phyloP scores from a whole-genome alignment of 2,113 vertebrate genomes.

The Megalops atlanticus region DNA sequence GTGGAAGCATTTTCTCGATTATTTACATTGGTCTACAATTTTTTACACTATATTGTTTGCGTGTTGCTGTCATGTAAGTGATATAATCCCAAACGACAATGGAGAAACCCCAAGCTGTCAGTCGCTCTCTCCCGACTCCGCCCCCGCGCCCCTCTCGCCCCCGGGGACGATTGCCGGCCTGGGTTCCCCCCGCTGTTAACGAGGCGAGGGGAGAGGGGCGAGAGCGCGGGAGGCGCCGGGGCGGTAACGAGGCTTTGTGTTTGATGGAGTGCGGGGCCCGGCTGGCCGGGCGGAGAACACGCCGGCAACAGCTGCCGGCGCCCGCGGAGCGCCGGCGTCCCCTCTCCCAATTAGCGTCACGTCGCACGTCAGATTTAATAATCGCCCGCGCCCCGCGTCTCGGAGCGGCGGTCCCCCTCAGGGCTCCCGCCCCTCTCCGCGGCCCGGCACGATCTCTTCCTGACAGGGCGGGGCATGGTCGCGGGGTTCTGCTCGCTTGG shows the following conservation, averaged over 20 bases:
- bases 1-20: too few relatives aligned
- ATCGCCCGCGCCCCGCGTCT: neutral
- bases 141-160: neutral
- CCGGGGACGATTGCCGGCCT: neutral
- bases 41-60: too few relatives aligned
- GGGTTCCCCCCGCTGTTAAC: neutral
- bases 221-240: neutral
- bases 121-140: too few relatives aligned
- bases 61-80: too few relatives aligned
- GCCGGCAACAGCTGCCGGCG: constrained; percentile 2
- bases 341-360: constrained; percentile 5
- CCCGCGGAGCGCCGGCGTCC: neutral
- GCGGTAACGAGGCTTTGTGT: neutral
- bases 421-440: too few relatives aligned
- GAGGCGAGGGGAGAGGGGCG: neutral
- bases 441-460: too few relatives aligned
- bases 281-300: constrained; percentile 5
- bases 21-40: too few relatives aligned
- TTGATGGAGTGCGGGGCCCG: neutral
- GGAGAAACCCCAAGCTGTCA: too few relatives aligned
- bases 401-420: neutral
- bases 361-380: neutral
- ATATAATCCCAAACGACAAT: too few relatives aligned
- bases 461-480: too few relatives aligned
- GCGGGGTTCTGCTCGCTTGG: too few relatives aligned